Conservation (phyloP, 1,140 invertebrate genomes). For the Solenopsis invicta region DNA sequence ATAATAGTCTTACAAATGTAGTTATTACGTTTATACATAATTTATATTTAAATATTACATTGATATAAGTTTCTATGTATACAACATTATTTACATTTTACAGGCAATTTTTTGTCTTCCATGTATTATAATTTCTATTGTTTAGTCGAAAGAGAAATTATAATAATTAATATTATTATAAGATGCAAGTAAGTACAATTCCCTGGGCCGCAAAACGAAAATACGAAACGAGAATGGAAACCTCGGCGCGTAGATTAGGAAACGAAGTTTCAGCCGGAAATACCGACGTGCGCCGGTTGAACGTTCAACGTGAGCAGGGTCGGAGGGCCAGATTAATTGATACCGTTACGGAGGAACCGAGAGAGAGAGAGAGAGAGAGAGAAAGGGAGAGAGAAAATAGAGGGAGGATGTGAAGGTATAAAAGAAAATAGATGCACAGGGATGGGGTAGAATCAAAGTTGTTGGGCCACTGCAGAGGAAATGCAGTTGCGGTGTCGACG, state of each 20-base stretch:
- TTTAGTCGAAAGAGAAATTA: slow-evolving; percentile 21
- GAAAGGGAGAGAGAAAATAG: slow-evolving; percentile 42
- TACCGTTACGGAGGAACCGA: slow-evolving; percentile 66
- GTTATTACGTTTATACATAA: no score
- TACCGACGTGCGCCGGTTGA: slow-evolving; percentile 68
- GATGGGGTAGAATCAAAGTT: slow-evolving; percentile 65
- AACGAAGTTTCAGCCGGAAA: slow-evolving; percentile 75
- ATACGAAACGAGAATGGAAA: slow-evolving; percentile 54
- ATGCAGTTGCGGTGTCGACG: slow-evolving; percentile 71
- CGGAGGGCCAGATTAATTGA: slow-evolving; percentile 77
- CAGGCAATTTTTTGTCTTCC: not conserved
- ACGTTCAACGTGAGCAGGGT: slow-evolving; percentile 73
- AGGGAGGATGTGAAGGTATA: slow-evolving; percentile 47
- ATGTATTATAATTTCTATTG: not conserved
- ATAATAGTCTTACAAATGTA: not conserved
- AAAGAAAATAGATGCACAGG: slow-evolving; percentile 55
- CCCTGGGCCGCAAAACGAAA: slow-evolving; percentile 66
- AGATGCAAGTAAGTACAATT: slow-evolving; percentile 5
- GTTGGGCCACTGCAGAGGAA: slow-evolving; percentile 67
- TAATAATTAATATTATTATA: slow-evolving; percentile 38
- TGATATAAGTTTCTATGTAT: not conserved
- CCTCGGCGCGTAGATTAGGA: slow-evolving; percentile 55
- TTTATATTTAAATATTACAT: slow-evolving; percentile 14
- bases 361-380: slow-evolving; percentile 47
- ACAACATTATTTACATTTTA: not conserved